These are phyloP conservation scores for Collichthys lucidus DNA, from an alignment of 2,113 vertebrate genomes.

Conservation along the genomic window DNA sequence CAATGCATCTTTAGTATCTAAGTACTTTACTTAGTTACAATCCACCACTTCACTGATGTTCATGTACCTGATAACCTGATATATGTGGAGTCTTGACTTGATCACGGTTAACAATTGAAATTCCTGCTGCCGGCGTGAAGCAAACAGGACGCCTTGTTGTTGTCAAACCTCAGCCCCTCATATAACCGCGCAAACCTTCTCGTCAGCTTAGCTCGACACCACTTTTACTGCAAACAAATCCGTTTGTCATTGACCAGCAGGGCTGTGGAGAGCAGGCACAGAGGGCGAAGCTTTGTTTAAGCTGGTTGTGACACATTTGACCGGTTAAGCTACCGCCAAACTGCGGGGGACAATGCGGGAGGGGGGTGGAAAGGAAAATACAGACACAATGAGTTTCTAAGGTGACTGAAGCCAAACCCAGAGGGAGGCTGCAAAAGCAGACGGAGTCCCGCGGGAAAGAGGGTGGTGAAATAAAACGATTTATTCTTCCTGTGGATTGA, in stretches of 20 bases:
- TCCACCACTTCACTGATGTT: too few species aligned
- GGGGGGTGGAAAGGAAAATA: conserved; percentile 39
- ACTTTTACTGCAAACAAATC: conserved; percentile 48
- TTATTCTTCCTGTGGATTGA: not conserved
- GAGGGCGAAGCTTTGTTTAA: conserved; percentile 39
- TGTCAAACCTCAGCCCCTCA: conserved; percentile 9
- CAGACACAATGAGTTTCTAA: conserved; percentile 71
- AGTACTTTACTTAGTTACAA: not conserved
- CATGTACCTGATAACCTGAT: not conserved
- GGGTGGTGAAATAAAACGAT: not conserved
- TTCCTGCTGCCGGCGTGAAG: conserved; percentile 42
- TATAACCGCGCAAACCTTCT: not conserved
- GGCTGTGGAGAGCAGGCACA: not conserved
- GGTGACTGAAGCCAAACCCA: conserved; percentile 67
- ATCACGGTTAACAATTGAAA: conserved; percentile 14
- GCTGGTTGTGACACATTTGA: conserved; percentile 63
- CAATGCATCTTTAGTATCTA: not conserved
- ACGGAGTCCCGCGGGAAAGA: conserved; percentile 49
- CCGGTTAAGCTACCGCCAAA: conserved; percentile 75
- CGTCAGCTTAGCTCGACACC: conserved; percentile 18
- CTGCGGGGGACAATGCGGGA: conserved; percentile 56
- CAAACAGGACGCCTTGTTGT: conserved; percentile 18
- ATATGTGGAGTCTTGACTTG: too few species aligned
- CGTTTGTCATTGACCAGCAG: conserved; percentile 44
- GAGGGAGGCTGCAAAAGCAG: conserved; percentile 30